Evolutionary conservation across 1,140 invertebrate species (phyloP), one percentile per base, ranked within the genome.

Genomic region (Drosophila simulans): DNA sequence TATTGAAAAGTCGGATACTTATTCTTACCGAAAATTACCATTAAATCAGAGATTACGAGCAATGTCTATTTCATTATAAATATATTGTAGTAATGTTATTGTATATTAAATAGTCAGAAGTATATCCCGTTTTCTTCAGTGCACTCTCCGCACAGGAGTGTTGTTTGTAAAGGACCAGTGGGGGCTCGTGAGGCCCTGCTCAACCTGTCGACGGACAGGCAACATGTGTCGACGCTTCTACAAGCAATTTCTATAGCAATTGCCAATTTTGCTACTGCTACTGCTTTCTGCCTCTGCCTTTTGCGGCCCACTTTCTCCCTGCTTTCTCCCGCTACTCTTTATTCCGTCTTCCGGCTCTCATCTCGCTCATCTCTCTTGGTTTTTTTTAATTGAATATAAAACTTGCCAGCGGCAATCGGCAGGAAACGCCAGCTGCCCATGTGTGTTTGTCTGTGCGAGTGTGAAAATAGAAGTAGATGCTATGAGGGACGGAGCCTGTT

Each of bases 371-470:
- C 46, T 59, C 48, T 20, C 42, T 60, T 65, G 75, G 60, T 49
- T 68, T 69, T 78, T 83, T 88, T 88, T 89, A 88, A 88, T 88
- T 88, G 84, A 88, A 88, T 89, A 88, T 89, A 84, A 88, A 88
- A 88, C 84, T 89, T 89, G 84, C 84, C 64, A 71, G 72, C 80
- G 77, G 84, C 84, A 89, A 88, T 89, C 84, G 84, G 84, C 84
- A 89, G 84, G 84, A 88, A 88, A 89, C 80, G 77, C 71, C 80
- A 80, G 76, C 77, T 89, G 77, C 45, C 49, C 69, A 69, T 79
- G 60, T 86, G 65, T 83, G 56, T 68, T 17, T 79, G 60, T 86
- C 62, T 83, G 56, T 68, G 25, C 7, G 43, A 70, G 58, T 13
- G 63, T 20, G 31, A 40, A 37, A 39, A 22, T 27, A 68, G 63